Conservation (phyloP, 2,888 invertebrate species). For the Kuschelorhynchus macadamiae region DNA sequence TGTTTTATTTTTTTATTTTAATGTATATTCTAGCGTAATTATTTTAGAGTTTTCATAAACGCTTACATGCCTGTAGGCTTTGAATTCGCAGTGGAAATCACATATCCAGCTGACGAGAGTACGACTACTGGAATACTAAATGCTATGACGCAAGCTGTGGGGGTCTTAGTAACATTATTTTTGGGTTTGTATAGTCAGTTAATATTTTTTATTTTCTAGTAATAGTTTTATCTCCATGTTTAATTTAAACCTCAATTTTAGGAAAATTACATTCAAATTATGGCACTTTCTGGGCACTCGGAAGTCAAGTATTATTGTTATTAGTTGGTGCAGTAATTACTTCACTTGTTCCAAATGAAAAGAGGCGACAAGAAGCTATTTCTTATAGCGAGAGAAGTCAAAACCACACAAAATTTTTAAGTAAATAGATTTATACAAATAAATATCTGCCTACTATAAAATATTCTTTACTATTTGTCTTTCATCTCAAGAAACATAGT, state of each 20-base stretch:
- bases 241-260: too few relatives aligned
- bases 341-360: conserved; percentile 54
- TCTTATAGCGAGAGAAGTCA: neutral
- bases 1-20: too few relatives aligned
- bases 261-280: conserved; percentile 53
- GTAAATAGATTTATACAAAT: too few relatives aligned
- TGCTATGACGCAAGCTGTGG: conserved; percentile 57
- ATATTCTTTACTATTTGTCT: too few relatives aligned
- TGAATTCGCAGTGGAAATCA: conserved; percentile 59
- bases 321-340: conserved; percentile 56
- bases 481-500: too few relatives aligned
- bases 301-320: conserved; percentile 51
- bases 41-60: conserved; percentile 57
- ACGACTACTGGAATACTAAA: conserved; percentile 59
- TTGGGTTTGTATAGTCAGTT: conserved; percentile 41
- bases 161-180: conserved; percentile 54
- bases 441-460: too few relatives aligned
- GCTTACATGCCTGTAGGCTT: conserved; percentile 59
- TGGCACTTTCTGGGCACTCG: conserved; percentile 58
- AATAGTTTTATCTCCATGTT: neutral
- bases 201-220: neutral
- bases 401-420: conserved; percentile 7
- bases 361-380: conserved; percentile 56
- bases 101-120: conserved; percentile 59
- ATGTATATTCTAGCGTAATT: too few relatives aligned